Evolutionary conservation across 1,140 invertebrate genomes (phyloP), one percentile per base, ranked within the genome.

Genomic region (Meloidogyne chitwoodi): DNA sequence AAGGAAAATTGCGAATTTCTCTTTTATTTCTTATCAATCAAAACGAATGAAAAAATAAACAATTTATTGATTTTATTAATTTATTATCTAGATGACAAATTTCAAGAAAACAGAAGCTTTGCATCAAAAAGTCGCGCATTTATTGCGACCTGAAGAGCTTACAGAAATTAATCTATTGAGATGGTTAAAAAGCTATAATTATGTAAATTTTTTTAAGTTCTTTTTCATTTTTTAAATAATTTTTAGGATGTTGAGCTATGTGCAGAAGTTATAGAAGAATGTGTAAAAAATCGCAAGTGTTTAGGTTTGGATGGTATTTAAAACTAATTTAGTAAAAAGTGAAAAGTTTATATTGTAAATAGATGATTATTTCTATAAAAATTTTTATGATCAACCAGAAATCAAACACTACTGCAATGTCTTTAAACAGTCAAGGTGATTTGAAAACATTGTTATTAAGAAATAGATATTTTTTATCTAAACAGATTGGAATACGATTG

Each of bases 261-360:
- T 41, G 78, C 12, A 14, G 68, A 77, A 16, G 82, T 80, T 38
- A 82, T 83, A 62, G 31, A 64, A 31, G 81, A 82, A 65, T 82
- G 83, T 63, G n/a, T 81, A 19, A 41, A 63, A 29, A 81, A 78
- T 78, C 63, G 81, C 8, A 83, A 72, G 41, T 80, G 66, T 14
- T 38, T 83, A 16, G 81, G 81, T 19, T 75, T 77, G 44, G 80
- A 82, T 70, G 22, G 69, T 73, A 61, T 26, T 73, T 73, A 22
- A 19, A 29, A 62, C 1, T n/a, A 22, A 34, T 19, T 14, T 16
- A 68, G 56, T 26, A 24, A 22, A 27, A 8, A 38, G 3, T 38
- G 24, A 14, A 63, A 63, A 63, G 24, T 44, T 44, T 24, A 24
- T 48, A 12, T 16, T 24, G 0, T 14, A 24, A 31, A 29, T 61